phyloP scores from a whole-genome alignment of 2,113 vertebrate genomes.

The Myrmecophaga tridactyla region DNA sequence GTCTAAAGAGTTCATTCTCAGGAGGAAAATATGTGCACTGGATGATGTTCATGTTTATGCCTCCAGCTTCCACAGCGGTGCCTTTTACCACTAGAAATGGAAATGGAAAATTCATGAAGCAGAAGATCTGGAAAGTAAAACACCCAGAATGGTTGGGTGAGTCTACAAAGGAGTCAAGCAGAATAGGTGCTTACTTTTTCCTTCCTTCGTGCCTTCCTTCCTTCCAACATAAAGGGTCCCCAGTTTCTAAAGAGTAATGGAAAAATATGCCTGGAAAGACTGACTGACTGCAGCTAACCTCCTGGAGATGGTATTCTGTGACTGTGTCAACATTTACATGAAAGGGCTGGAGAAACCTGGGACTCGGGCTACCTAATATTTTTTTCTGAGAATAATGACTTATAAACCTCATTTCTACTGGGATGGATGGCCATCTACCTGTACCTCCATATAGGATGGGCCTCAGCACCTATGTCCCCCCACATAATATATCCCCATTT shows the following conservation, averaged over 20 bases:
- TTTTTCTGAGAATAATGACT: neutral
- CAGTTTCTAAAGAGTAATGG: neutral
- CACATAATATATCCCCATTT: neutral
- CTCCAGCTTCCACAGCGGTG: neutral
- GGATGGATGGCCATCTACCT: neutral
- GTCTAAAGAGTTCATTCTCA: neutral
- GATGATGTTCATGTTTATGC: neutral
- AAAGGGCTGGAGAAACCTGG: neutral
- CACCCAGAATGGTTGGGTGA: neutral
- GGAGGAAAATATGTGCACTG: neutral
- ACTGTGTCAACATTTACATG: neutral
- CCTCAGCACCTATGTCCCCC: neutral
- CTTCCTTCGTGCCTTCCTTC: fast-evolving
- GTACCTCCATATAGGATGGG: too few species aligned
- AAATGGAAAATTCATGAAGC: neutral
- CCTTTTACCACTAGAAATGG: neutral
- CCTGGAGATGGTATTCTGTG: neutral
- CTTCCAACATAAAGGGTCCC: neutral
- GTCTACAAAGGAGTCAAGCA: neutral
- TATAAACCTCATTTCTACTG: neutral
- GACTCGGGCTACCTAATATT: neutral
- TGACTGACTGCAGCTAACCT: neutral
- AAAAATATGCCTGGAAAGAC: neutral
- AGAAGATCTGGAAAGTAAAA: neutral
- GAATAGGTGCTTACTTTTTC: neutral